A percentile compares a stretch with the other conserved stretches of the same genome.
phyloP scores from a whole-genome alignment of 2,797 vertebrate species.

The Lepus townsendii region DNA sequence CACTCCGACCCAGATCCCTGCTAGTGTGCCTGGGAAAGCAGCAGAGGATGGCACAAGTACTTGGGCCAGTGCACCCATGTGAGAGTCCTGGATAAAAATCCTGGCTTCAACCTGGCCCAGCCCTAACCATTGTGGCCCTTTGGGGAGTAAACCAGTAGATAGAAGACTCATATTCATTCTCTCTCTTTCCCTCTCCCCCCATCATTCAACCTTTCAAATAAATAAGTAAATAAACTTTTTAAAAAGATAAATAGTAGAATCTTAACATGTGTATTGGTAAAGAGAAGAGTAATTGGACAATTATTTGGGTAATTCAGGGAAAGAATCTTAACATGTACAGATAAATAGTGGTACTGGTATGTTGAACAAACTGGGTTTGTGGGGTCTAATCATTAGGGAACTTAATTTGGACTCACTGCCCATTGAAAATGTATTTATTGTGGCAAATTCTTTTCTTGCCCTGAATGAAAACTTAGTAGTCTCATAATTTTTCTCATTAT shows the following conservation, averaged over 20 bases:
- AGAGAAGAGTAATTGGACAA: neutral
- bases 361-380: constrained; percentile 8
- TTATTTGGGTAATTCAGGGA: constrained; percentile 2
- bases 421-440: constrained; percentile 14
- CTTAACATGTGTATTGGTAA: neutral
- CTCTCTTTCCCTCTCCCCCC: too few relatives aligned
- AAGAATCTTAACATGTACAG: neutral
- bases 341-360: neutral
- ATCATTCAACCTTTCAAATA: too few relatives aligned
- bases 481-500: constrained; percentile 38
- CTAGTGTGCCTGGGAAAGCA: too few relatives aligned
- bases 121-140: too few relatives aligned
- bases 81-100: too few relatives aligned
- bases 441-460: neutral
- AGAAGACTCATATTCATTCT: too few relatives aligned
- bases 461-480: neutral
- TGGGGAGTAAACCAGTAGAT: too few relatives aligned
- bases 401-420: neutral
- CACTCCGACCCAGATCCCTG: too few relatives aligned
- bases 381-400: neutral
- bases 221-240: too few relatives aligned
- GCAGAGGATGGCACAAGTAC: too few relatives aligned
- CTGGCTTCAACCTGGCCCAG: too few relatives aligned
- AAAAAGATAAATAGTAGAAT: constrained; percentile 26
- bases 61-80: too few relatives aligned